A percentile compares a stretch with the other conserved stretches of the same genome.
Conservation (phyloP, 2,113 vertebrate species). For the Pluvianellus socialis region DNA sequence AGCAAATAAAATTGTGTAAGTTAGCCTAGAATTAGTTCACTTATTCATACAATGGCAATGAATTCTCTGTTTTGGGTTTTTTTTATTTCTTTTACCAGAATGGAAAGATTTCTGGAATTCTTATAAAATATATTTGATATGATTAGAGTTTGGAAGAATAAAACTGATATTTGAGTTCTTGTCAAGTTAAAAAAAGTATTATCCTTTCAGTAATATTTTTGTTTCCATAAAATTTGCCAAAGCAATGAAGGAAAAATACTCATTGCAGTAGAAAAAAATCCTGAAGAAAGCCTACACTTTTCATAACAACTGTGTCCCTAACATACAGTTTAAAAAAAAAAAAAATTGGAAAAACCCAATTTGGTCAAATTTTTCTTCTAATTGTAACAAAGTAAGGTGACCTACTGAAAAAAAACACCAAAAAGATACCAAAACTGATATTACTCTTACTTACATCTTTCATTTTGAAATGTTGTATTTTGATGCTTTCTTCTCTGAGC, state of each 20-base stretch:
- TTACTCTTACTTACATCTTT: neutral
- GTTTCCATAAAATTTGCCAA: neutral
- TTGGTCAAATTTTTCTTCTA: neutral
- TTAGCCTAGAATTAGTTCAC: neutral
- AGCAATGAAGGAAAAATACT: neutral
- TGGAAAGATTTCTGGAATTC: neutral
- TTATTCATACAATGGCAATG: neutral
- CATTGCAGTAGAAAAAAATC: neutral
- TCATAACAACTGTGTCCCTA: neutral
- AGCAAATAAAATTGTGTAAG: neutral
- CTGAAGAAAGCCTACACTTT: neutral
- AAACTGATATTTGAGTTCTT: neutral
- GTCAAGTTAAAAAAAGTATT: neutral
- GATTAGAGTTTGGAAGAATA: neutral
- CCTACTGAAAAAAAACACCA: neutral
- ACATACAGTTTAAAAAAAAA: neutral
- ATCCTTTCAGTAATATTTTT: neutral
- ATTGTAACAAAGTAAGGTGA: neutral
- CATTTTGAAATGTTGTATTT: neutral
- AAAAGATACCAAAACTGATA: neutral
- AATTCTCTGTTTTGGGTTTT: neutral
- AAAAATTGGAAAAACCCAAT: fast-evolving
- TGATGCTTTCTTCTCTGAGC: neutral
- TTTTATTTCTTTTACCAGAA: neutral
- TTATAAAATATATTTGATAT: neutral